These are phyloP conservation scores for Aphodius granarius DNA, from an alignment of 2,888 invertebrate species.

Conservation along the genomic window DNA sequence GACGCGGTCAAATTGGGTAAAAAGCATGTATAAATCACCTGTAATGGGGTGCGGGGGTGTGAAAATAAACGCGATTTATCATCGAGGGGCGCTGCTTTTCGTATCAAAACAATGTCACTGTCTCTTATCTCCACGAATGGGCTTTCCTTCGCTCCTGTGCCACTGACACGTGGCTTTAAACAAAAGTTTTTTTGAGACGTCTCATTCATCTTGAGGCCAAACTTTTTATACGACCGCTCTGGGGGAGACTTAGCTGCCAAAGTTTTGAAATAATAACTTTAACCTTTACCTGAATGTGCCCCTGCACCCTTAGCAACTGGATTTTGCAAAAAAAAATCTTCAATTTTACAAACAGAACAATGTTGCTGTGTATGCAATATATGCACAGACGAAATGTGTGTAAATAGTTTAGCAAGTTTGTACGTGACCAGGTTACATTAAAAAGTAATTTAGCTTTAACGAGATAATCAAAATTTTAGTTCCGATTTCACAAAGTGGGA, in stretches of 20 bases:
- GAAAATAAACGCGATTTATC: not conserved
- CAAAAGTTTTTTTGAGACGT: not conserved
- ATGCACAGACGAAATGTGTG: not conserved
- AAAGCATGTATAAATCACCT: constrained; percentile 48
- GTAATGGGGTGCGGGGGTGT: not conserved
- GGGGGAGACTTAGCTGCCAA: not conserved
- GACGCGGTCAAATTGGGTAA: constrained; percentile 50
- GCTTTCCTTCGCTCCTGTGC: not conserved
- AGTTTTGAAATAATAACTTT: not conserved
- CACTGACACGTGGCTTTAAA: not conserved
- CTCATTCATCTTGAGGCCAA: not conserved
- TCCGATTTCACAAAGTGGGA: constrained; percentile 8
- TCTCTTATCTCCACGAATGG: not conserved
- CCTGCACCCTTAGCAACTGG: no score
- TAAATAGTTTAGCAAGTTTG: not conserved
- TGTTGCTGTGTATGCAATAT: no score
- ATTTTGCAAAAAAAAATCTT: not conserved
- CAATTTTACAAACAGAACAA: no score
- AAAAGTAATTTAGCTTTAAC: not conserved
- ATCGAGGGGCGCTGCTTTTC: not conserved
- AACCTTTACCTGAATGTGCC: no score
- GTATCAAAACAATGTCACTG: not conserved
- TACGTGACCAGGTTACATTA: not conserved
- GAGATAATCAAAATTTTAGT: constrained; percentile 9
- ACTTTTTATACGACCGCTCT: not conserved